phyloP scores from a whole-genome alignment of 2,113 vertebrate species.

The Chlamydotis undulata region DNA sequence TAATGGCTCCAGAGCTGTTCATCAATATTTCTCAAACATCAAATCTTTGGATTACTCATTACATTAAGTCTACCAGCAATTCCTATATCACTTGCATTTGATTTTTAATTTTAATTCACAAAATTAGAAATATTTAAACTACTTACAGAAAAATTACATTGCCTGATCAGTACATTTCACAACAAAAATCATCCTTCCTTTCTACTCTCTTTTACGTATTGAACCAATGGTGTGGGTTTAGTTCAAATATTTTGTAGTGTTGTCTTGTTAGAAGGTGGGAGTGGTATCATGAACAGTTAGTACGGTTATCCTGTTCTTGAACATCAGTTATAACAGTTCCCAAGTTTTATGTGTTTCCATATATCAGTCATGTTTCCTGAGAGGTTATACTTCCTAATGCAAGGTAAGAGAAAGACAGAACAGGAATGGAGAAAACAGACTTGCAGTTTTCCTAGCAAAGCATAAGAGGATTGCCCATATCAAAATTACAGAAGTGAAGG shows the following conservation, averaged over 20 bases:
- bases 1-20: background rate
- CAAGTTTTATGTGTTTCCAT: background rate
- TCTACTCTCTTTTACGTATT: background rate
- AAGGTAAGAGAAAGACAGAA: background rate
- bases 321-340: background rate
- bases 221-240: background rate
- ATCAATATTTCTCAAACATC: background rate
- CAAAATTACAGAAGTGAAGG: background rate
- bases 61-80: background rate
- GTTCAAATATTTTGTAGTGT: background rate
- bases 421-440: background rate
- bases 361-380: background rate
- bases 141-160: background rate
- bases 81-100: background rate
- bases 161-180: background rate
- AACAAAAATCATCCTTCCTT: background rate
- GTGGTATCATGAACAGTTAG: accelerated
- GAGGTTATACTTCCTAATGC: background rate
- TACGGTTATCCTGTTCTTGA: background rate
- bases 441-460: background rate
- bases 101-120: background rate
- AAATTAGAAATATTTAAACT: background rate
- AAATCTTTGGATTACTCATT: background rate
- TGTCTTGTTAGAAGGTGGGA: background rate
- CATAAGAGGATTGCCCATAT: background rate